These are phyloP conservation scores for Labrus mixtus DNA, from an alignment of 2,113 vertebrate species.

Conservation along the genomic window DNA sequence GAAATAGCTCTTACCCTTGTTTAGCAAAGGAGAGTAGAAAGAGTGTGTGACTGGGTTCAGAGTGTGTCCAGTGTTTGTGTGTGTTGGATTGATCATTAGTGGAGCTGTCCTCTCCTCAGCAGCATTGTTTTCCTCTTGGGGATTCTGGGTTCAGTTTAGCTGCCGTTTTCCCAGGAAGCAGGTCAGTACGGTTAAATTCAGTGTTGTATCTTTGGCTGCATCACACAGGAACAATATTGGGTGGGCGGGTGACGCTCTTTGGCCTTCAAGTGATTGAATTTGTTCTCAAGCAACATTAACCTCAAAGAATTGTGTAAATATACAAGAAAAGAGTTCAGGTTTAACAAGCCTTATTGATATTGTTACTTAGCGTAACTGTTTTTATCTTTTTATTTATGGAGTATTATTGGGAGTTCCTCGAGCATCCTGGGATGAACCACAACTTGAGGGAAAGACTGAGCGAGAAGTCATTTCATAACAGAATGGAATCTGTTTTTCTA, in stretches of 20 bases:
- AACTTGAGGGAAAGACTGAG: neutral
- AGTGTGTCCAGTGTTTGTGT: neutral
- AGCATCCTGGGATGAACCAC: neutral
- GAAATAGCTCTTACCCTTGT: constrained; percentile 73
- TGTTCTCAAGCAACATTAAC: constrained; percentile 5
- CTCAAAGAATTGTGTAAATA: neutral
- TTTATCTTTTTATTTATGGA: too few relatives aligned
- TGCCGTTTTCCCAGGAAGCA: constrained; percentile 44
- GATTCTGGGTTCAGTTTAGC: constrained; percentile 23
- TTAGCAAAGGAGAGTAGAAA: constrained; percentile 26
- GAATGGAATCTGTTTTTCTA: constrained; percentile 26
- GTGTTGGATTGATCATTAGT: constrained; percentile 7
- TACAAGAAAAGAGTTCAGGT: neutral
- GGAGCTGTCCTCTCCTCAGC: constrained; percentile 3
- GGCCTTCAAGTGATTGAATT: neutral
- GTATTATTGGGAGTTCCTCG: neutral
- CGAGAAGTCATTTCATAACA: neutral
- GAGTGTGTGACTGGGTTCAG: neutral
- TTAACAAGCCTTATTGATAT: neutral
- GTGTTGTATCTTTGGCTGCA: neutral
- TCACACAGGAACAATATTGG: neutral
- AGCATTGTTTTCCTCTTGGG: constrained; percentile 16
- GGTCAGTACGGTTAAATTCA: constrained; percentile 46
- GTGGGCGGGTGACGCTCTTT: constrained; percentile 7
- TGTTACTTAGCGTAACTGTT: neutral